Evolutionary conservation across 2,113 vertebrate genomes (phyloP), one percentile per base, ranked within the genome.

Genomic region (Myotis brandtii): DNA sequence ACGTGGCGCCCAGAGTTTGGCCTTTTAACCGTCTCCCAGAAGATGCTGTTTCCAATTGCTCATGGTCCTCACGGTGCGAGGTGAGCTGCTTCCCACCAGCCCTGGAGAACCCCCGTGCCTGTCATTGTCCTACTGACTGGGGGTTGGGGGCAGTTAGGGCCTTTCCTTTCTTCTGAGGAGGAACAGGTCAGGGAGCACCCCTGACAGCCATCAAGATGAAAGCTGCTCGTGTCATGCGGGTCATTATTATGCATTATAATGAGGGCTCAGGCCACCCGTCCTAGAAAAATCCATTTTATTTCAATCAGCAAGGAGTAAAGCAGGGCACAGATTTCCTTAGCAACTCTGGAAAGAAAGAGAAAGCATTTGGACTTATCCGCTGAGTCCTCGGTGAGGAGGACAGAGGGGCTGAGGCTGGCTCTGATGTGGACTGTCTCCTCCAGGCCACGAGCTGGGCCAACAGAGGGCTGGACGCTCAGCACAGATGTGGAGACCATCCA

Each of bases 221-320:
- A 50, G 40, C 66, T 30, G 17, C 48, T 48, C 18, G 30, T 79
- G 40, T 70, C 37, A 17, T 5, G 20, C 9, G 43, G 13, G 54
- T 25, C 77, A 69, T 52, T 25, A 32, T 48, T 64, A 37, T 34
- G 67, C 17, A 23, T 92, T 75, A n/a, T 56, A 76, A 62, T 2
- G 30, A 83, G 37, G 89, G 30, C 64, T 18, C 52, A 62, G 93
- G 82, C 54, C 62, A 59, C 37, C 64, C 2, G 1, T 81, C 37
- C 75, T 67, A 70, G 79, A 90, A 81, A 94, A 89, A 34, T 27
- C 37, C 76, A 89, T 56, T 92, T 56, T 46, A 80, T 84, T 86
- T 93, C 87, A 84, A 46, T 87, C 86, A 93, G 89, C 69, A 86
- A 89, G 75, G 72, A 62, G 46, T 32, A 77, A 96, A 85, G 66